Evolutionary conservation across 23 tunicate species (phyloP).

Genomic region (Styela clava): DNA sequence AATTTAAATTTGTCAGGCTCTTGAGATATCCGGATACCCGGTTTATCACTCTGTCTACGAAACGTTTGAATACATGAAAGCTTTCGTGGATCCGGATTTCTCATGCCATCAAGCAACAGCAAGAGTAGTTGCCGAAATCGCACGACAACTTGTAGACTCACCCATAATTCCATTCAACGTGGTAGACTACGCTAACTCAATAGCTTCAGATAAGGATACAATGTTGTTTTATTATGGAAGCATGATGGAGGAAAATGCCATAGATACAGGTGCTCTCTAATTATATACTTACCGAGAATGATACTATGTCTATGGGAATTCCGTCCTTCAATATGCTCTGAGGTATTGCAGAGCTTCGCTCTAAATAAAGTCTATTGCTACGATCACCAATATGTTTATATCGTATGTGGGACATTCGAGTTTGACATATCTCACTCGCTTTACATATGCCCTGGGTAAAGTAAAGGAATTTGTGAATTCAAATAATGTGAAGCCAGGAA

Average conservation of each 20-base stretch:
- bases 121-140: slow-evolving; percentile 20
- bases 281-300: neutral
- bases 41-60: slow-evolving; percentile 73
- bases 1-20: too few species aligned
- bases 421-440: too few species aligned
- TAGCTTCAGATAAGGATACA: slow-evolving; percentile 12
- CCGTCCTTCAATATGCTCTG: neutral
- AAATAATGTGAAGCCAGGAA: too few species aligned
- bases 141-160: slow-evolving; percentile 29
- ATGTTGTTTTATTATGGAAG: slow-evolving; percentile 11
- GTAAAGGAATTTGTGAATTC: too few species aligned
- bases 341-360: too few species aligned
- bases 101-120: slow-evolving; percentile 31
- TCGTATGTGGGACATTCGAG: too few species aligned
- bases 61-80: slow-evolving; percentile 36
- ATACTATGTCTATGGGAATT: too few species aligned
- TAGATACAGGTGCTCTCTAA: slow-evolving; percentile 23
- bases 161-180: slow-evolving; percentile 34
- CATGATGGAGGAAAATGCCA: slow-evolving; percentile 31
- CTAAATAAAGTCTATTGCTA: too few species aligned
- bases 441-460: too few species aligned
- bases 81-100: slow-evolving; percentile 55
- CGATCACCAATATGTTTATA: too few species aligned
- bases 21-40: slow-evolving; percentile 29
- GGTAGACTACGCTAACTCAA: slow-evolving; percentile 15